Evolutionary conservation across 1,140 invertebrate species (phyloP).

Genomic region (Aphaenogaster floridana): DNA sequence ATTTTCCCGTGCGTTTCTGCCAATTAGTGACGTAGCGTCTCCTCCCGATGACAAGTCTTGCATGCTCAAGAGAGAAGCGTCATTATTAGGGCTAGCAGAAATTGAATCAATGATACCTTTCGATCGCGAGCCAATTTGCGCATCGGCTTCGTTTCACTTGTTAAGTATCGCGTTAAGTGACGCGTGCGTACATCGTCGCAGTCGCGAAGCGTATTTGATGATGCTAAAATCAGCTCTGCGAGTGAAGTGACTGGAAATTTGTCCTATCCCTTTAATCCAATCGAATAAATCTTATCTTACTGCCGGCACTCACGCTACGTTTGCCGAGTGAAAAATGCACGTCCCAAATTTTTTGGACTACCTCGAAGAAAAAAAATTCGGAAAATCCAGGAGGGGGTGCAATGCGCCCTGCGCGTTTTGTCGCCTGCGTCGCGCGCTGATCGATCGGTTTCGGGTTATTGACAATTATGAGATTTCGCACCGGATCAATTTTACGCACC

Average conservation of each 20-base stretch:
- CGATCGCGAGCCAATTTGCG: slow-evolving; percentile 49
- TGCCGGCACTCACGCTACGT: slow-evolving; percentile 1
- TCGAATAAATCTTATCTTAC: slow-evolving; percentile 46
- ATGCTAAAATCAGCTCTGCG: slow-evolving; percentile 35
- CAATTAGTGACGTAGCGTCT: slow-evolving; percentile 39
- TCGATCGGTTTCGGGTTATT: slow-evolving; percentile 45
- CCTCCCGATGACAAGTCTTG: slow-evolving; percentile 6
- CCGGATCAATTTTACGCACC: slow-evolving; percentile 53
- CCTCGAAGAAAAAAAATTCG: slow-evolving; percentile 13
- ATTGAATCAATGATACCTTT: slow-evolving; percentile 34
- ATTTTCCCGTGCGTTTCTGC: slow-evolving; percentile 26
- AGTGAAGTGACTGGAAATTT: slow-evolving; percentile 24
- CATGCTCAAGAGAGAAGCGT: slow-evolving; percentile 1
- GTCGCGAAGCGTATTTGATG: background rate
- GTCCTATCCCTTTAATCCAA: slow-evolving; percentile 37
- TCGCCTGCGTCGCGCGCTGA: background rate
- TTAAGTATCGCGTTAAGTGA: background rate
- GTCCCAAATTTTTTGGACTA: slow-evolving; percentile 8
- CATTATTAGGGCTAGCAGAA: slow-evolving; percentile 18
- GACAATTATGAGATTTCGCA: slow-evolving; percentile 60
- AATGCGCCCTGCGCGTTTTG: background rate
- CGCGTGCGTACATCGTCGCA: background rate
- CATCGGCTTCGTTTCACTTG: slow-evolving; percentile 33
- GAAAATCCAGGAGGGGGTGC: background rate
- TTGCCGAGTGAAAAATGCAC: slow-evolving; percentile 12